These are phyloP conservation scores for Cinara cedri DNA, from an alignment of 2,888 invertebrate species.

Conservation along the genomic window DNA sequence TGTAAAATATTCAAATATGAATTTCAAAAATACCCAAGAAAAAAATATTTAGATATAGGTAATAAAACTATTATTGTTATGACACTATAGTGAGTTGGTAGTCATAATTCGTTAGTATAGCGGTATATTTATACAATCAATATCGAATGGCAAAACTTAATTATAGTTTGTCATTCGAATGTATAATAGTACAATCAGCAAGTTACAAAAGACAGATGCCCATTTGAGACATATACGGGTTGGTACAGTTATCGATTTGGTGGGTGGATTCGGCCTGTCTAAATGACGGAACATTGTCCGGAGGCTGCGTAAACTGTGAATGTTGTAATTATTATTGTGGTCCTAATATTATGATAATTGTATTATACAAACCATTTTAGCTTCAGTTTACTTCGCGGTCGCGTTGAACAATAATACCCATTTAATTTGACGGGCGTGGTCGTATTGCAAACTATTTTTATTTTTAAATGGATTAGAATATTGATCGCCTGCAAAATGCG, in stretches of 20 bases:
- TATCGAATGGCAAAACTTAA: no score
- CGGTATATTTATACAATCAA: no score
- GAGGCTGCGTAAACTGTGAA: background rate
- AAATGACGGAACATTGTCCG: background rate
- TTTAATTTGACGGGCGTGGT: background rate
- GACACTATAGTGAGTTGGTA: no score
- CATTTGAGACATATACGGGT: no score
- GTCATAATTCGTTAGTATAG: no score
- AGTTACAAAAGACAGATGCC: constrained; percentile 17
- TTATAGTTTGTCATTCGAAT: background rate
- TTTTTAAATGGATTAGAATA: no score
- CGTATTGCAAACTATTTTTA: no score
- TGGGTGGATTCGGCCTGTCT: constrained; percentile 22
- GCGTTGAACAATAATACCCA: background rate
- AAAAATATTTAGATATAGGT: no score
- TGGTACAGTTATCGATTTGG: constrained; percentile 7
- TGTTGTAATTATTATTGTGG: background rate
- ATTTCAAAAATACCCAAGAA: no score
- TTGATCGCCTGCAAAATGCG: background rate
- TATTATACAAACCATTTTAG: background rate
- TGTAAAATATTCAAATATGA: no score
- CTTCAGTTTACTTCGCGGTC: constrained; percentile 1
- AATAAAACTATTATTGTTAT: no score
- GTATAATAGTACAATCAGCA: background rate
- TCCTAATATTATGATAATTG: background rate